Conservation (phyloP, 2,113 vertebrate genomes). For the Dolichallabes microphthalmus region DNA sequence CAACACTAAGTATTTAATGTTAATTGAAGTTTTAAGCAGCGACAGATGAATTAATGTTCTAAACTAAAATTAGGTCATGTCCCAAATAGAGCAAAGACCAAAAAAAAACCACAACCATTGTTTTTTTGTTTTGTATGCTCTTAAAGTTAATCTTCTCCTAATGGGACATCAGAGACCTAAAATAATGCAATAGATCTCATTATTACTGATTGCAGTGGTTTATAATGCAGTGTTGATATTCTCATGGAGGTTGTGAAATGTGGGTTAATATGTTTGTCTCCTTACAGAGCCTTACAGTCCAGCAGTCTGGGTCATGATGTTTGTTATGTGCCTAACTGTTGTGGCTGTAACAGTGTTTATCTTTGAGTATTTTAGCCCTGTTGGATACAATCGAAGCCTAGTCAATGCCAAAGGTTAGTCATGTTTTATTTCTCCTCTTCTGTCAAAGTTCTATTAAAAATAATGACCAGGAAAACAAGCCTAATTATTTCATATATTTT, state of each 20-base stretch:
- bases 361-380: slow-evolving; percentile 95
- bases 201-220: slow-evolving; percentile 5
- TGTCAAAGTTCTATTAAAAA: slow-evolving; percentile 18
- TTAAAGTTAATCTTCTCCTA: slow-evolving; percentile 10
- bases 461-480: neutral
- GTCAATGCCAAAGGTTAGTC: slow-evolving; percentile 89
- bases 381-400: slow-evolving; percentile 93
- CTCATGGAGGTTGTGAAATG: slow-evolving; percentile 36
- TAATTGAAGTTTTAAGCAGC: slow-evolving; percentile 22
- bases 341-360: slow-evolving; percentile 93
- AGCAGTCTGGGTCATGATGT: slow-evolving; percentile 93
- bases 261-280: slow-evolving; percentile 20
- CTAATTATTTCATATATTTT: slow-evolving; percentile 64
- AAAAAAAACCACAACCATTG: neutral
- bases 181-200: slow-evolving; percentile 31
- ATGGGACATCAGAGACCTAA: slow-evolving; percentile 44
- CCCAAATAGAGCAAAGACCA: slow-evolving; percentile 56
- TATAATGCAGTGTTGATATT: slow-evolving; percentile 34
- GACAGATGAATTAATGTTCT: slow-evolving; percentile 58
- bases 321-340: slow-evolving; percentile 97
- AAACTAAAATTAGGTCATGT: slow-evolving; percentile 55
- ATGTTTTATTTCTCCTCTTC: neutral
- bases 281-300: slow-evolving; percentile 78
- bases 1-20: slow-evolving; percentile 16
- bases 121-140: neutral